A percentile compares a stretch with the other conserved stretches of the same genome.
Evolutionary conservation across 1,140 invertebrate genomes (phyloP).

Genomic region (Trialeurodes vaporariorum): DNA sequence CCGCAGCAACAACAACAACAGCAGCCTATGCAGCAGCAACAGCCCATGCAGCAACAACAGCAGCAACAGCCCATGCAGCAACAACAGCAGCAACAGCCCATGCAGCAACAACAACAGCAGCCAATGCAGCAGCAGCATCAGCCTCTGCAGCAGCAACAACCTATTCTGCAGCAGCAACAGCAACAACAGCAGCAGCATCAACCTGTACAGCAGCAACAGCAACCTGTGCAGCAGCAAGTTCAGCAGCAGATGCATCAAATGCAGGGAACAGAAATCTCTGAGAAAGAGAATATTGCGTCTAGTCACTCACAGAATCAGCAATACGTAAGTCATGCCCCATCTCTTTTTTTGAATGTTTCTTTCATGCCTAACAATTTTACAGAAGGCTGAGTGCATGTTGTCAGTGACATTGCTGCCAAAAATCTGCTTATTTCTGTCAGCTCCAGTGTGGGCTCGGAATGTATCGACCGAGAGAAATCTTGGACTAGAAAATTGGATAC

Average conservation of each 20-base stretch:
- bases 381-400: too few relatives aligned
- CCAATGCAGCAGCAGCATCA: conserved; percentile 25
- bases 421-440: too few relatives aligned
- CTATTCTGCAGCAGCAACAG: conserved; percentile 10
- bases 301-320: conserved; percentile 21
- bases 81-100: conserved; percentile 24
- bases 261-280: too few relatives aligned
- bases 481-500: too few relatives aligned
- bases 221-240: conserved; percentile 12
- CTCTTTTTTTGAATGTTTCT: neutral
- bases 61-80: conserved; percentile 21
- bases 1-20: conserved; percentile 14
- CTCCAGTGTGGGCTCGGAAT: too few relatives aligned
- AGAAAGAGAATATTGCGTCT: too few relatives aligned
- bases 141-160: conserved; percentile 27
- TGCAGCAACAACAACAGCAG: conserved; percentile 9
- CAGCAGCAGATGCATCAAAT: too few relatives aligned
- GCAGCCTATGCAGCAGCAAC: too few relatives aligned
- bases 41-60: too few relatives aligned
- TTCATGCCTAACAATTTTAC: neutral
- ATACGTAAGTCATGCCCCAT: too few relatives aligned
- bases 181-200: conserved; percentile 18
- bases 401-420: too few relatives aligned
- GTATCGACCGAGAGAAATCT: too few relatives aligned
- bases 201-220: conserved; percentile 11